Conservation (phyloP, 92 coral and sea anemone genomes). For the Porites evermanni region DNA sequence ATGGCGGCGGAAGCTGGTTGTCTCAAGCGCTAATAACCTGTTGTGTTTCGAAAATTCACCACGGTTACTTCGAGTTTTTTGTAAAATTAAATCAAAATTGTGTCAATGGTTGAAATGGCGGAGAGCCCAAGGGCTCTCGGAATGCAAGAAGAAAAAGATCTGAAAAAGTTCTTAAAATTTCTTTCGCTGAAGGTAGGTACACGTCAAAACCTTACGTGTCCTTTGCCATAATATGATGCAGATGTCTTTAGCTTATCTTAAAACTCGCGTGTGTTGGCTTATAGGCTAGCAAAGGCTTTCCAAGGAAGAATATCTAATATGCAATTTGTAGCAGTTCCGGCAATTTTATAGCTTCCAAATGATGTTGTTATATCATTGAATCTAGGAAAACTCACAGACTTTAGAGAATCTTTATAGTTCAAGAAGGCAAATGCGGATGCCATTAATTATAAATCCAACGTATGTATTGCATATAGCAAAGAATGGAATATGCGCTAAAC, state of each 20-base stretch:
- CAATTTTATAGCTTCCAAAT: not conserved
- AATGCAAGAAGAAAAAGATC: conserved; percentile 85
- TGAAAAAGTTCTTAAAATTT: conserved; percentile 93
- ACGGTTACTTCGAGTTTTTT: not conserved
- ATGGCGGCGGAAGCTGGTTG: conserved; percentile 57
- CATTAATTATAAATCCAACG: not conserved
- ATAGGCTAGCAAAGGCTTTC: not conserved
- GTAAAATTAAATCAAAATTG: not conserved
- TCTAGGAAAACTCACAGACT: not conserved
- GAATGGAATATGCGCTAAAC: not conserved
- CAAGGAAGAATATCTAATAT: too few relatives aligned
- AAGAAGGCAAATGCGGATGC: not conserved
- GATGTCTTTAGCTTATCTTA: too few relatives aligned
- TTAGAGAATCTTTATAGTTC: not conserved
- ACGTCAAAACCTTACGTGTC: not conserved
- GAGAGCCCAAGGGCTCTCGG: conserved; percentile 49
- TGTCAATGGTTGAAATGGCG: conserved; percentile 66
- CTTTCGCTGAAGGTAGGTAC: conserved; percentile 85
- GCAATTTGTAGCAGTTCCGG: conserved; percentile 3
- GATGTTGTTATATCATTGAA: not conserved
- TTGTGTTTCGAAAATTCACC: not conserved
- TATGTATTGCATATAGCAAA: not conserved
- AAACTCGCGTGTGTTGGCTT: too few relatives aligned
- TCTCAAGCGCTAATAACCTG: not conserved
- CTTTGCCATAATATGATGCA: too few relatives aligned